Evolutionary conservation across 2,113 vertebrate genomes (phyloP), one percentile per base, ranked within the genome.

Genomic region (Mionectes macconnelli): DNA sequence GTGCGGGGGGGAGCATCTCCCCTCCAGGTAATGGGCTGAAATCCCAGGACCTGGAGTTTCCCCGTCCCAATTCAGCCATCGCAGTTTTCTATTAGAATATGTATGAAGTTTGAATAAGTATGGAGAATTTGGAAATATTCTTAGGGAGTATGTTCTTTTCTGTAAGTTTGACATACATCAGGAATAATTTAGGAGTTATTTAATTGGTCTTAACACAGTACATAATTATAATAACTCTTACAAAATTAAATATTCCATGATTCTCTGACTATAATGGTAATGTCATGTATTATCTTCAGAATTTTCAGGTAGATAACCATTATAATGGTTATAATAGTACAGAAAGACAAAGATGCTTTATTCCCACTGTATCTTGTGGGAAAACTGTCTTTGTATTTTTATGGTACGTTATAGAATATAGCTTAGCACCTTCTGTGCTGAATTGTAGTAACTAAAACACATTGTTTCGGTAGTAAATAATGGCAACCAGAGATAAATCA

Each of bases 401-500:
- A 47, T 40, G 42, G 57, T 73, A 62, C 81, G 44, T 82, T 80
- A 49, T 52, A 79, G 53, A 77, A 75, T 76, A 64, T 24, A 85
- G 14, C 39, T 76, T 92, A 90, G 89, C 42, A 45, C 33, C 93
- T 70, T 68, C 73, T 89, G 44, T 75, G 72, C 74, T 92, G 84
- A 84, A 80, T 23, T 85, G 67, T 69, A 91, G 84, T 91, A 90
- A 87, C 53, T 90, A 45, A 78, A 95, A 88, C 78, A 27, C 68
- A 69, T 73, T 78, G 60, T 95, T 97, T 93, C 10, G 1, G 28
- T 93, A 93, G 87, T 89, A 94, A 95, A 91, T 92, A 93, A 91
- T 42, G 44, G 86, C 83, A 95, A 90, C n/a, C 64, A 85, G 67
- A 82, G 68, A 90, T 95, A 90, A 95, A 94, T 96, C 90, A 97